Percentiles rank a stretch among this genome's conserved stretches.
Evolutionary conservation across 1,140 invertebrate species (phyloP).

Genomic region (Drosophila obscura): DNA sequence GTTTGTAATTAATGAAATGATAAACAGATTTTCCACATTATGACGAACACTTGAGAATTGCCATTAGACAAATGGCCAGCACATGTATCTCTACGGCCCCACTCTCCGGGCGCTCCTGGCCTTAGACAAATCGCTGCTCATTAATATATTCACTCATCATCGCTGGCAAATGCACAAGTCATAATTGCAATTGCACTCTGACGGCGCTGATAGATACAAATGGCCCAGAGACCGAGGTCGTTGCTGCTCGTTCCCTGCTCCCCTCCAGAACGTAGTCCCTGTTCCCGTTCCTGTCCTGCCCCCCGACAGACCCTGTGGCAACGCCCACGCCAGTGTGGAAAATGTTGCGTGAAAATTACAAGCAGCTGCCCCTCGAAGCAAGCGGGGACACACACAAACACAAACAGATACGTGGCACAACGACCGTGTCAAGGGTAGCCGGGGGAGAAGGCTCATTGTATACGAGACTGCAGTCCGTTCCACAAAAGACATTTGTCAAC

Average conservation of each 20-base stretch:
- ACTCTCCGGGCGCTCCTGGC: background rate
- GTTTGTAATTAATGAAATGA: conserved; percentile 69
- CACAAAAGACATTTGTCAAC: conserved; percentile 81
- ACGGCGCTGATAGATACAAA: conserved; percentile 75
- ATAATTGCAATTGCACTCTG: conserved; percentile 74
- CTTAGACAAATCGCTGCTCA: conserved; percentile 76
- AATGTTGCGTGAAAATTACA: conserved; percentile 80
- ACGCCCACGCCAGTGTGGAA: conserved; percentile 68
- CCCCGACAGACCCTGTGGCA: conserved; percentile 2
- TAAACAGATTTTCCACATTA: conserved; percentile 69
- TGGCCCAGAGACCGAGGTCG: conserved; percentile 29
- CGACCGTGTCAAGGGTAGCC: conserved; percentile 22
- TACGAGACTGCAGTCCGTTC: conserved; percentile 3
- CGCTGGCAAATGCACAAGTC: conserved; percentile 65
- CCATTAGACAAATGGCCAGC: conserved; percentile 66
- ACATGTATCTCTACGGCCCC: conserved; percentile 30
- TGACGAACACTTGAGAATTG: conserved; percentile 45
- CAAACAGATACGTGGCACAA: conserved; percentile 2
- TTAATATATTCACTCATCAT: conserved; percentile 82
- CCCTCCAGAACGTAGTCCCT: conserved; percentile 1
- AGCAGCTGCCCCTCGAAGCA: conserved; percentile 53
- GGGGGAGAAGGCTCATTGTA: conserved; percentile 13
- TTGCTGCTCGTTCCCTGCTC: conserved; percentile 3
- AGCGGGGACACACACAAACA: conserved; percentile 2
- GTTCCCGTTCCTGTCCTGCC: conserved; percentile 4